phyloP scores from a whole-genome alignment of 2,888 invertebrate species.

The Oegoconia quadripuncta region DNA sequence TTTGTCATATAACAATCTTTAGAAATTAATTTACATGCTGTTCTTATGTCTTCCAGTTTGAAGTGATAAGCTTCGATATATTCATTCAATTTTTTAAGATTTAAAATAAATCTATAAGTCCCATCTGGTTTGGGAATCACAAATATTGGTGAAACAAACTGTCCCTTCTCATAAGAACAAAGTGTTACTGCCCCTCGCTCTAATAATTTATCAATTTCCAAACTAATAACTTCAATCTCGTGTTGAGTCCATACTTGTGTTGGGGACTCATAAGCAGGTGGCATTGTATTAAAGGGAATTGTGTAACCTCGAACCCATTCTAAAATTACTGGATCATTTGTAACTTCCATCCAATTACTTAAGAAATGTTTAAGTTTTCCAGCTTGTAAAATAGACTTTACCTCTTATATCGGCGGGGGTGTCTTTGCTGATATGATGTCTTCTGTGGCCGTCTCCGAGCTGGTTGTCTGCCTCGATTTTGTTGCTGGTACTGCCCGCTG shows the following conservation, averaged over 20 bases:
- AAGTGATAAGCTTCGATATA: constrained; percentile 1
- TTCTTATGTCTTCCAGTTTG: constrained; percentile 5
- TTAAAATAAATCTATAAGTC: constrained; percentile 5
- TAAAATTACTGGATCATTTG: constrained; percentile 4
- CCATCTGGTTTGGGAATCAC: constrained; percentile 3
- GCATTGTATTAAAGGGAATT: not conserved
- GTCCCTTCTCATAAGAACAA: not conserved
- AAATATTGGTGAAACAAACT: constrained; percentile 2
- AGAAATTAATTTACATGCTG: constrained; percentile 1
- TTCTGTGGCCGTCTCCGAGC: not conserved
- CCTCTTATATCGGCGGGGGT: not conserved
- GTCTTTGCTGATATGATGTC: not conserved
- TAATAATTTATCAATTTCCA: constrained; percentile 2
- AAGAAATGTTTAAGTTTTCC: constrained; percentile 2
- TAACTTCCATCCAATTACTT: constrained; percentile 1
- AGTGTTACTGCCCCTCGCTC: not conserved
- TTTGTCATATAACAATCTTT: not conserved
- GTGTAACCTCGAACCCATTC: constrained; percentile 2
- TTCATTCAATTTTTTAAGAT: constrained; percentile 3
- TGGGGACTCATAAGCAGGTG: not conserved
- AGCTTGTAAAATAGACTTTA: constrained; percentile 3
- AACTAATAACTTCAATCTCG: not conserved
- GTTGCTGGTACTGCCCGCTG: constrained; percentile 1
- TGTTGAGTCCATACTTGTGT: not conserved
- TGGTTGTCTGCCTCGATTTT: not conserved